A percentile compares a stretch with the other conserved stretches of the same genome.
Conservation (phyloP, 2,888 invertebrate species). For the Caenorhabditis doughertyi region DNA sequence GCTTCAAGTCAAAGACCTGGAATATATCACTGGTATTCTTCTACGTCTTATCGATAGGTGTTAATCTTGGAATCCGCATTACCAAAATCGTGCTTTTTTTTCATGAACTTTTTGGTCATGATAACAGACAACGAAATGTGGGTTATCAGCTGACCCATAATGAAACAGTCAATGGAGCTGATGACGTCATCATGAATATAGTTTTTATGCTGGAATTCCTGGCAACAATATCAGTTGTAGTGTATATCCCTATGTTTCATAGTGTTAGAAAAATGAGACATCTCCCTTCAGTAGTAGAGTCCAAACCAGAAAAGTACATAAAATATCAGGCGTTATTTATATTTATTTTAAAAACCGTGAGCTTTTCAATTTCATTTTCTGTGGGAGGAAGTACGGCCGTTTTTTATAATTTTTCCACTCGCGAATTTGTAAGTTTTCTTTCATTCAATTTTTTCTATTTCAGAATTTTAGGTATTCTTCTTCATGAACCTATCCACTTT, state of each 20-base stretch:
- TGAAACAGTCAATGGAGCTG: too few species aligned
- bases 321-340: not conserved
- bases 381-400: too few species aligned
- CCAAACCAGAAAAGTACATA: not conserved
- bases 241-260: not conserved
- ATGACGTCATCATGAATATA: too few species aligned
- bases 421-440: not conserved
- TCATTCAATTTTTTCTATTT: too few species aligned
- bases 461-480: not conserved
- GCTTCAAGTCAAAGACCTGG: not conserved
- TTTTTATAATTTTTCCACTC: too few species aligned
- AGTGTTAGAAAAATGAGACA: not conserved
- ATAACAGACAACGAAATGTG: too few species aligned
- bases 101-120: too few species aligned
- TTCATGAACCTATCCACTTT: not conserved
- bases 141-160: too few species aligned
- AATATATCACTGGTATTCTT: not conserved
- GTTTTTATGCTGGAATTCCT: not conserved
- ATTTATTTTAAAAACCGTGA: not conserved
- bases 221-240: not conserved
- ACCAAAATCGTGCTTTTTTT: too few species aligned
- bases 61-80: not conserved
- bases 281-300: not conserved
- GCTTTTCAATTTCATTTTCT: not conserved
- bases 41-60: not conserved